Conservation (phyloP, 2,888 invertebrate genomes). For the Caenorhabditis macrosperma region DNA sequence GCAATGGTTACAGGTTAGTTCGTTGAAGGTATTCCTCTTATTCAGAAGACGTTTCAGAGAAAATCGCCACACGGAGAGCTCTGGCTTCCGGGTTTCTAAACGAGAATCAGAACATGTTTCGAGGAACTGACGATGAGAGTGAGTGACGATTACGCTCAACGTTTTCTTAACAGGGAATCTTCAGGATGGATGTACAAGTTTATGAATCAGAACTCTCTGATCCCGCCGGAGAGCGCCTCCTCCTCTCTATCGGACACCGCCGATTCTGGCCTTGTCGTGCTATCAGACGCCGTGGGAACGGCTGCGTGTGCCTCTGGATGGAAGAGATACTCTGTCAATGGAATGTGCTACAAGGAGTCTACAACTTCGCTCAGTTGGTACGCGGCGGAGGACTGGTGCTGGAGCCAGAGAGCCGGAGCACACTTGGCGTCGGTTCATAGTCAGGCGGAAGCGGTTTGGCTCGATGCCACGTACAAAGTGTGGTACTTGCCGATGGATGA, state of each 20-base stretch:
- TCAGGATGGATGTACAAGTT: slow-evolving; percentile 34
- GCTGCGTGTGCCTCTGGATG: slow-evolving; percentile 39
- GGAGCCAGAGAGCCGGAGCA: slow-evolving; percentile 27
- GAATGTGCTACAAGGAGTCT: slow-evolving; percentile 34
- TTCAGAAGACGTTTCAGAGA: neutral
- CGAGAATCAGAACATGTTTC: slow-evolving; percentile 7
- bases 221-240: neutral
- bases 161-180: neutral
- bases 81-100: slow-evolving; percentile 2
- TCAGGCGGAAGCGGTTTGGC: slow-evolving; percentile 35
- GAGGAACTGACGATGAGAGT: slow-evolving; percentile 24
- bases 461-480: slow-evolving; percentile 29
- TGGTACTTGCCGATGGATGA: slow-evolving; percentile 26
- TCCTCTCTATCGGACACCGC: neutral
- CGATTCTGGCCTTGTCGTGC: neutral
- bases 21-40: too few relatives aligned
- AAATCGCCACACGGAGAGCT: neutral
- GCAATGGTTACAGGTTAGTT: neutral
- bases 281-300: slow-evolving; percentile 24
- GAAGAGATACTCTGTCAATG: slow-evolving; percentile 29
- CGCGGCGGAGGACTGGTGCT: slow-evolving; percentile 38
- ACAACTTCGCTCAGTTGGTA: slow-evolving; percentile 6
- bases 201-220: slow-evolving; percentile 14
- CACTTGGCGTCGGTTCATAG: slow-evolving; percentile 34
- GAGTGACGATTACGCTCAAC: neutral